A percentile compares a stretch with the other conserved stretches of the same genome.
Conservation (phyloP, 2,113 vertebrate genomes). For the Heterocephalus glaber region DNA sequence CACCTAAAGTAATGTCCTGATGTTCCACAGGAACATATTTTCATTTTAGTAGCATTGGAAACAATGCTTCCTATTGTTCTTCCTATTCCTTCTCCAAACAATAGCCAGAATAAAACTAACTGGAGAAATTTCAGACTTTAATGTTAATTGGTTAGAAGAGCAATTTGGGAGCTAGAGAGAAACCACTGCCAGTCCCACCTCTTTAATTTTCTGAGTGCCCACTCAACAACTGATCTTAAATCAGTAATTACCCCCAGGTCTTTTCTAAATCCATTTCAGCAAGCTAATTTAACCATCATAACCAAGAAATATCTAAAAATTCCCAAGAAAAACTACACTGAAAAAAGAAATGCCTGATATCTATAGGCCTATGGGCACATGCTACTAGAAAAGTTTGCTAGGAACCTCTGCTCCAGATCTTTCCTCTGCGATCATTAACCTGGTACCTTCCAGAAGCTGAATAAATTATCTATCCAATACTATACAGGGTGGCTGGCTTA, state of each 20-base stretch:
- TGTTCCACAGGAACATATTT: background rate
- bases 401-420: background rate
- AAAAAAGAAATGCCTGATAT: constrained; percentile 37
- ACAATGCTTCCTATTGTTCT: background rate
- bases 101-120: background rate
- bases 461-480: constrained; percentile 58
- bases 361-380: background rate
- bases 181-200: background rate
- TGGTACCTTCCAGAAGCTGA: constrained; percentile 44
- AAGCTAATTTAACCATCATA: constrained; percentile 32
- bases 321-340: background rate
- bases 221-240: background rate
- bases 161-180: background rate
- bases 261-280: constrained; percentile 49
- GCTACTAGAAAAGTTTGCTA: constrained; percentile 29
- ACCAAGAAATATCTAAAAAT: constrained; percentile 38
- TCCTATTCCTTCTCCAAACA: background rate
- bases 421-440: constrained; percentile 33
- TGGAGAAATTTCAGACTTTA: background rate
- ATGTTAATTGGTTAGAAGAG: constrained; percentile 27
- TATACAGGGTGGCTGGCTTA: constrained; percentile 67
- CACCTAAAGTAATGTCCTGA: background rate
- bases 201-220: constrained; percentile 14
- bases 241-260: background rate
- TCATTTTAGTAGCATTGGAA: background rate